phyloP scores from a whole-genome alignment of 2,113 vertebrate genomes.

The Myodes glareolus region DNA sequence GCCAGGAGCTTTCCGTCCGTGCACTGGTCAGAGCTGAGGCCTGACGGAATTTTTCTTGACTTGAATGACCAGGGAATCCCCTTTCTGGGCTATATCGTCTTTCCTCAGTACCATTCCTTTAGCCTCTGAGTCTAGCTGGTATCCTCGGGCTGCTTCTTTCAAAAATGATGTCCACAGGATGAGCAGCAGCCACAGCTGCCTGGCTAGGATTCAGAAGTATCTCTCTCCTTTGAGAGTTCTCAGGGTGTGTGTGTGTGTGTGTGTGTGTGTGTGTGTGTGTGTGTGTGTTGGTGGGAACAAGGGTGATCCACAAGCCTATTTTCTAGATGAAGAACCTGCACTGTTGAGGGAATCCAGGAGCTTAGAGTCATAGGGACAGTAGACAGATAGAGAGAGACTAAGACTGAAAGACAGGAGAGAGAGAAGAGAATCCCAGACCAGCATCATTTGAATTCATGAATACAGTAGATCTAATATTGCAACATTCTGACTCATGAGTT shows the following conservation, averaged over 20 bases:
- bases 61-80: background rate
- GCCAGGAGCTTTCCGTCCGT: background rate
- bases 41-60: background rate
- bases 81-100: background rate
- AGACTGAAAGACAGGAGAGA: background rate
- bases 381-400: background rate
- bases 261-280: background rate
- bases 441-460: background rate
- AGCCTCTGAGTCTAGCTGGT: background rate
- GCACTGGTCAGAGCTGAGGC: background rate
- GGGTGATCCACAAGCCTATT: background rate
- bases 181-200: background rate
- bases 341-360: background rate
- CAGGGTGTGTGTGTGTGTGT: background rate
- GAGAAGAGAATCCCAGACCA: background rate
- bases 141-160: background rate
- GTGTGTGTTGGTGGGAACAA: background rate
- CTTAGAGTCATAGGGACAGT: background rate
- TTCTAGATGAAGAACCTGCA: background rate
- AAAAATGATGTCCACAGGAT: background rate
- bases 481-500: background rate
- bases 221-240: background rate
- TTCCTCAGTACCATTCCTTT: background rate
- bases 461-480: background rate
- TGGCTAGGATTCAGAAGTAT: background rate